A percentile compares a stretch with the other conserved stretches of the same genome.
Conservation (phyloP, 2,888 invertebrate species). For the Ephialtes manifestator region DNA sequence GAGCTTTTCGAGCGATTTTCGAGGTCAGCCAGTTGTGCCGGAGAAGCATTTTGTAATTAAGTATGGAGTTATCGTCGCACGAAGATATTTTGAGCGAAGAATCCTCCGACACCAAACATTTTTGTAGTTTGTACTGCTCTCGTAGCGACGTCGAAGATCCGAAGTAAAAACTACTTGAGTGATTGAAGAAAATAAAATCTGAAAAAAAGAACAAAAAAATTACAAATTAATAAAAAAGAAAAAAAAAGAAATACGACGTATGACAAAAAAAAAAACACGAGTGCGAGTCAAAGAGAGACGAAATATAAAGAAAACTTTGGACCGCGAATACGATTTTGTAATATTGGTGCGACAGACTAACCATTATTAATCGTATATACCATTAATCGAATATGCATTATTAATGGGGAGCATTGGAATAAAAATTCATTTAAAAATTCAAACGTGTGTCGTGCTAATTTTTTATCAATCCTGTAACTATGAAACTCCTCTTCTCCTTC, state of each 20-base stretch:
- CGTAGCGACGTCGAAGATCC: conserved; percentile 22
- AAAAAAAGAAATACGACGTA: conserved; percentile 15
- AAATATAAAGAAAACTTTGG: conserved; percentile 30
- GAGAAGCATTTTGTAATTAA: conserved; percentile 45
- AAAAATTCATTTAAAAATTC: conserved; percentile 68
- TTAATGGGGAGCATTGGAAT: conserved; percentile 79
- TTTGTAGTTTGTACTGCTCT: conserved; percentile 55
- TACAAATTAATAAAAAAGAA: conserved; percentile 7
- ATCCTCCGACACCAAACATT: conserved; percentile 24
- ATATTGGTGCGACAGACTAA: conserved; percentile 76
- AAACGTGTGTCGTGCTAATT: conserved; percentile 14
- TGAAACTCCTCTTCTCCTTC: background rate
- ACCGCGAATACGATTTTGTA: conserved; percentile 74
- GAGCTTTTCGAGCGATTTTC: background rate
- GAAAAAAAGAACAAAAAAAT: conserved; percentile 34
- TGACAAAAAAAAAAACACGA: conserved; percentile 1
- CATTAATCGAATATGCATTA: conserved; percentile 78
- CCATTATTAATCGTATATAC: conserved; percentile 75
- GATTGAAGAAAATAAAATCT: background rate
- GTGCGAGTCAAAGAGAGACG: conserved; percentile 21
- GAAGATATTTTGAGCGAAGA: background rate
- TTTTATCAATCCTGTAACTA: background rate
- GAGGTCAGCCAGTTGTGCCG: conserved; percentile 19
- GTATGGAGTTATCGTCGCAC: background rate
- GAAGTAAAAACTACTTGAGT: background rate